Conservation (phyloP, 35 echinoderm and acorn worm species). For the Amphiura filiformis region DNA sequence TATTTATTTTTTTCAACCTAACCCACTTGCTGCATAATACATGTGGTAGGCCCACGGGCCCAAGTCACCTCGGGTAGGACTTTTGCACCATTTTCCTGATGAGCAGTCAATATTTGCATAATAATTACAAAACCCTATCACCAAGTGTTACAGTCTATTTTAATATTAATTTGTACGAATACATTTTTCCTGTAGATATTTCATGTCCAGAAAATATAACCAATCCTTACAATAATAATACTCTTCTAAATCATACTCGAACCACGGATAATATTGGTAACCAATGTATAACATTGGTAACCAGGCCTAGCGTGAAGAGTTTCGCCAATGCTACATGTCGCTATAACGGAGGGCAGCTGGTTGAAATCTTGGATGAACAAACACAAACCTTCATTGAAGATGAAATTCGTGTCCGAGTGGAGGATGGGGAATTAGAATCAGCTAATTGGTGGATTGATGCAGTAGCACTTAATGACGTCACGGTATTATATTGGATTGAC, state of each 20-base stretch:
- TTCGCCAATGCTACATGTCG: background rate
- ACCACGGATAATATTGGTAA: background rate
- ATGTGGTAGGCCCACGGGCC: too few species aligned
- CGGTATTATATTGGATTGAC: background rate
- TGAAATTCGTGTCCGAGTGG: background rate
- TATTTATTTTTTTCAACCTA: too few species aligned
- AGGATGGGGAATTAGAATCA: background rate
- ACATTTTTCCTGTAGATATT: background rate
- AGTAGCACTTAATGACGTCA: background rate
- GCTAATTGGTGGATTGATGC: background rate
- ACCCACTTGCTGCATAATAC: too few species aligned
- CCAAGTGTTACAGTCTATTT: too few species aligned
- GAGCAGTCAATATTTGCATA: too few species aligned
- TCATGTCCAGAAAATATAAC: background rate
- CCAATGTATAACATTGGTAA: background rate
- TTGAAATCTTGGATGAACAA: background rate
- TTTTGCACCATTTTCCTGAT: too few species aligned
- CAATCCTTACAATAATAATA: background rate
- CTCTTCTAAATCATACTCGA: background rate
- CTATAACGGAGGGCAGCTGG: background rate
- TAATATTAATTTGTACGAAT: too few species aligned
- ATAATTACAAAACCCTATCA: too few species aligned
- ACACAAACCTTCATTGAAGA: background rate
- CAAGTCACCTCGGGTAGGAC: too few species aligned
- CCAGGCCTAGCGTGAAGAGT: background rate